phyloP scores from a whole-genome alignment of 1,140 invertebrate genomes.

The Tribolium castaneum region DNA sequence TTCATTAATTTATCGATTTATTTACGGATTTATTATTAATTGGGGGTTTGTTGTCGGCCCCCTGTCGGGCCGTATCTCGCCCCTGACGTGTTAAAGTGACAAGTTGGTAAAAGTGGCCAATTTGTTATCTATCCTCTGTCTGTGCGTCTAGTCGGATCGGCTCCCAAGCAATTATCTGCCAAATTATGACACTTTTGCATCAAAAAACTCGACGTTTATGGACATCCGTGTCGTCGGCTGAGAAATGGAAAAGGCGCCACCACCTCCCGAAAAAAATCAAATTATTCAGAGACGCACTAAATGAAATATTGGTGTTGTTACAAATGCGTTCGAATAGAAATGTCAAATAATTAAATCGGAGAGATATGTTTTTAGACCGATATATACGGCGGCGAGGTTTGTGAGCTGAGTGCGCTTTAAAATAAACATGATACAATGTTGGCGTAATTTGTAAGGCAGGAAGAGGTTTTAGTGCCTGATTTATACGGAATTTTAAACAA shows the following conservation, averaged over 20 bases:
- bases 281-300: not conserved
- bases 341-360: not conserved
- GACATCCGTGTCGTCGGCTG: not conserved
- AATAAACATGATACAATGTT: conserved; percentile 11
- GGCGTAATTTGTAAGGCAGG: not conserved
- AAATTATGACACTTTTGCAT: conserved; percentile 51
- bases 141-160: conserved; percentile 43
- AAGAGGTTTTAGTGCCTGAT: not conserved
- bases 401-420: not conserved
- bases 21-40: too few relatives aligned
- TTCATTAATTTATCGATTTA: not conserved
- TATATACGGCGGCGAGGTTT: not conserved
- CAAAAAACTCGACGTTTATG: not conserved
- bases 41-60: too few relatives aligned
- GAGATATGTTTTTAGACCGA: not conserved
- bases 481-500: not conserved
- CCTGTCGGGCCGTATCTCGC: not conserved
- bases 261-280: not conserved
- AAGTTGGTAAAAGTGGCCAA: conserved; percentile 44
- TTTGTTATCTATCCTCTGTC: conserved; percentile 42
- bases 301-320: not conserved
- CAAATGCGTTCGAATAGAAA: not conserved
- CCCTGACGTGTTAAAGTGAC: conserved; percentile 38
- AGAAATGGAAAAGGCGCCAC: conserved; percentile 30
- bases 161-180: conserved; percentile 49